Evolutionary conservation across 2,797 vertebrate genomes (phyloP), one percentile per base, ranked within the genome.

Genomic region (Phrynocephalus forsythii): DNA sequence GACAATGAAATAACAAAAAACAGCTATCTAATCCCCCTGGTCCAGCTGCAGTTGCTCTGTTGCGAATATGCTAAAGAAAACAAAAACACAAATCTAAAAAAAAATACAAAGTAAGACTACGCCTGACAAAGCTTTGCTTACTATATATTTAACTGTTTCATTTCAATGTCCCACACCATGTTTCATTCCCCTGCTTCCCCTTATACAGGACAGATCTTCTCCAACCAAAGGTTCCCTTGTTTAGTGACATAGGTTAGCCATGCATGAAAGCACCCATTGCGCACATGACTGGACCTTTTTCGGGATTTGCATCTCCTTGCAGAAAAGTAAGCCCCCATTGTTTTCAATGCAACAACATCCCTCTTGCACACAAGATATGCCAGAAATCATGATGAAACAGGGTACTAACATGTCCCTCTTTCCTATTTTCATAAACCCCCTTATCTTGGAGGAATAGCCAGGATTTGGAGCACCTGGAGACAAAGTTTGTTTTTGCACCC

Each of bases 11-110:
- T 56, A 85, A 91, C 89, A 94, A 93, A 90, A 76, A 90, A 71
- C 79, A 48, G 16, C 83, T 90, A 84, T 83, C 90, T 94, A 90
- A 92, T 93, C 87, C 90, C 75, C 76, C 30, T 67, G 56, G 30
- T 24, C 77, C 86, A 93, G 79, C 87, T 93, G 82, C 79, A 89
- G 90, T 94, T 92, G 44, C 76, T 95, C 71, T 90, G 56, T 82
- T 92, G 92, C 85, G 90, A 89, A 85, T 30, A 83, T 84, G 83
- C 8, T 5, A 87, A 88, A 87, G 75, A 6, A 68, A 89, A 85
- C 86, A 6, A 3, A 89, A 90, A 77, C 0, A 48, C 86, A 91
- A 91, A 79, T 84, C 66, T 89, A 78, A n/a, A 11, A n/a, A 67
- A 88, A 86, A 56, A 56, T 10, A 8, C 52, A 52, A 52, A 52